These are phyloP conservation scores for Upupa epops DNA, from an alignment of 2,113 vertebrate genomes.

Conservation along the genomic window DNA sequence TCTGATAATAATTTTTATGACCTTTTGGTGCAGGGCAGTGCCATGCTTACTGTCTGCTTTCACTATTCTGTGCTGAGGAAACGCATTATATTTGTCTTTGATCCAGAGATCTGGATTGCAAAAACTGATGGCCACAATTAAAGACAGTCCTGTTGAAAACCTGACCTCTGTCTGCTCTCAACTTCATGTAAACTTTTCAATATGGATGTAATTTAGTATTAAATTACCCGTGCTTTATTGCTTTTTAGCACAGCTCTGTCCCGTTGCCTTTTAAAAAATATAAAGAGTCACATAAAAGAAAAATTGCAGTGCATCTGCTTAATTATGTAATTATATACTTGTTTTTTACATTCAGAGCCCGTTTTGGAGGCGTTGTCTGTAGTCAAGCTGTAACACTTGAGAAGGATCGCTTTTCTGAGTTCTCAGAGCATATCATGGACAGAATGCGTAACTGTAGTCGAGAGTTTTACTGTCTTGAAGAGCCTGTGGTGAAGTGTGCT, in stretches of 20 bases:
- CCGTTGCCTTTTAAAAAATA: constrained; percentile 79
- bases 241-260: constrained; percentile 83
- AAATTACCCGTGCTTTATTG: constrained; percentile 92
- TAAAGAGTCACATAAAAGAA: constrained; percentile 78
- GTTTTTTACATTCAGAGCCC: constrained; percentile 75
- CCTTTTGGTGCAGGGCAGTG: constrained; percentile 72
- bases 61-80: constrained; percentile 67
- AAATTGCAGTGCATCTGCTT: constrained; percentile 77
- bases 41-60: constrained; percentile 75
- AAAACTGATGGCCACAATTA: constrained; percentile 83
- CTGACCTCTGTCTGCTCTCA: constrained; percentile 83
- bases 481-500: background rate
- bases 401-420: background rate
- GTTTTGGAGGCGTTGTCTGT: constrained; percentile 58
- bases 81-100: constrained; percentile 80
- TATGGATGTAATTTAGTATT: constrained; percentile 95
- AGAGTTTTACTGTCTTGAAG: background rate
- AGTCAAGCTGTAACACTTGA: constrained; percentile 21
- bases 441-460: background rate
- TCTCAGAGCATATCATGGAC: background rate
- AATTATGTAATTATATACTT: constrained; percentile 78
- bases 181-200: constrained; percentile 92
- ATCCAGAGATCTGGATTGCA: constrained; percentile 77
- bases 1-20: constrained; percentile 68
- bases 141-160: constrained; percentile 81